Evolutionary conservation across 2,113 vertebrate species (phyloP).

Genomic region (Erythrocercus mccallii): DNA sequence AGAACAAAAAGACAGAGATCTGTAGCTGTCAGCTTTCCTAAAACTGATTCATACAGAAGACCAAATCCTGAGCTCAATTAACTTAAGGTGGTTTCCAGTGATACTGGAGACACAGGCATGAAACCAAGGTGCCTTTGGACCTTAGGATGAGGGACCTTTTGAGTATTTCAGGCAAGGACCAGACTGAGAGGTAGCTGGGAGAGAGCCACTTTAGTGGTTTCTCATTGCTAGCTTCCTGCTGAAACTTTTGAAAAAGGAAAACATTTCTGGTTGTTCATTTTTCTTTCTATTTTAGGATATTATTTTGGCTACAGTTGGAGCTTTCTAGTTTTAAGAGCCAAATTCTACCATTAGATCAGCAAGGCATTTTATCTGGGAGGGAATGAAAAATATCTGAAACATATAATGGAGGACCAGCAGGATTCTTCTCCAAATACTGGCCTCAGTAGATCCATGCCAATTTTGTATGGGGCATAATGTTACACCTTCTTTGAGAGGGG

Average conservation of each 20-base stretch:
- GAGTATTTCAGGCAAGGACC: neutral
- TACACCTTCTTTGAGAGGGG: neutral
- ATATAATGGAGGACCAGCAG: neutral
- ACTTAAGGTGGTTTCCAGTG: neutral
- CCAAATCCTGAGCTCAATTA: neutral
- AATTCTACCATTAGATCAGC: slow-evolving; percentile 25
- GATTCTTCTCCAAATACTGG: neutral
- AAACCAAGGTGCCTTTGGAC: neutral
- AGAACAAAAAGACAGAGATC: slow-evolving; percentile 46
- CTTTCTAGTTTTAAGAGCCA: slow-evolving; percentile 49
- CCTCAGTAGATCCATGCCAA: neutral
- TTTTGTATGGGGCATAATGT: neutral
- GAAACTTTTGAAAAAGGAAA: slow-evolving; percentile 44
- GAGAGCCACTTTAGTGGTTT: neutral
- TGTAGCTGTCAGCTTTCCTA: slow-evolving; percentile 37
- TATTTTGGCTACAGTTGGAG: slow-evolving; percentile 48
- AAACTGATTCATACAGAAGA: slow-evolving; percentile 17
- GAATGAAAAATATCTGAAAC: neutral
- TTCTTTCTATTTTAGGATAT: slow-evolving; percentile 65
- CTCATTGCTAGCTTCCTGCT: slow-evolving; percentile 9
- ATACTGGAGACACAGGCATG: neutral
- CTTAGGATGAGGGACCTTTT: neutral
- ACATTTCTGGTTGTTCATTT: slow-evolving; percentile 62
- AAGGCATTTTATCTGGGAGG: slow-evolving; percentile 17
- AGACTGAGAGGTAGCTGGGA: neutral